Evolutionary conservation across 2,113 vertebrate genomes (phyloP).

Genomic region (Pantherophis guttatus): DNA sequence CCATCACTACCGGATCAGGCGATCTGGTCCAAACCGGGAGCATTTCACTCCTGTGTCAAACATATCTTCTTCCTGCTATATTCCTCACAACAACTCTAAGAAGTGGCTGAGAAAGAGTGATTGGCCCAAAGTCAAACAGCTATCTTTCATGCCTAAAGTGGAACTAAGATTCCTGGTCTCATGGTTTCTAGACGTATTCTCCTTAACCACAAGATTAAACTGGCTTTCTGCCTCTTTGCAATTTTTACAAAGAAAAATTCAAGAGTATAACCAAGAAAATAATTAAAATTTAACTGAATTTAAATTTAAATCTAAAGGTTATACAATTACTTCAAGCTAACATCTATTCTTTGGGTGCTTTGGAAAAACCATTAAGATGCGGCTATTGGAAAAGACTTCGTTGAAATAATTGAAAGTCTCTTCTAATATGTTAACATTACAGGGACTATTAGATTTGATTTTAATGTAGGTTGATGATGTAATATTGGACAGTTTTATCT

Average conservation of each 20-base stretch:
- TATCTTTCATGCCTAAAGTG: too few species aligned
- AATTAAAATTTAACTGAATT: neutral
- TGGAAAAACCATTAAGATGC: neutral
- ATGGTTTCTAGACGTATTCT: too few species aligned
- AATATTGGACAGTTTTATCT: neutral
- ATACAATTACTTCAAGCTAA: neutral
- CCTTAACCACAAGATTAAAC: too few species aligned
- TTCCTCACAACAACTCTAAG: too few species aligned
- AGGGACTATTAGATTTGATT: neutral
- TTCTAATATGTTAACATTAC: neutral
- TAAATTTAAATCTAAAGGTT: neutral
- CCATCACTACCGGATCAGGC: too few species aligned
- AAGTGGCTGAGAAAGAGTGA: too few species aligned
- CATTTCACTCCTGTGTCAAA: too few species aligned
- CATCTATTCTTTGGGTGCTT: neutral
- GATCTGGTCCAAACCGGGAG: too few species aligned
- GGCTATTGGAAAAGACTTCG: neutral
- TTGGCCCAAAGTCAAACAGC: too few species aligned
- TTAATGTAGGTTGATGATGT: neutral
- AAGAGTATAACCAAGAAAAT: neutral
- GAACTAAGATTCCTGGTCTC: too few species aligned
- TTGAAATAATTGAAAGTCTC: neutral
- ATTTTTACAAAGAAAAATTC: neutral
- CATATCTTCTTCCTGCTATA: too few species aligned
- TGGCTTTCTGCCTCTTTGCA: neutral